phyloP scores from a whole-genome alignment of 2,888 invertebrate species.

The Helicoverpa assulta region DNA sequence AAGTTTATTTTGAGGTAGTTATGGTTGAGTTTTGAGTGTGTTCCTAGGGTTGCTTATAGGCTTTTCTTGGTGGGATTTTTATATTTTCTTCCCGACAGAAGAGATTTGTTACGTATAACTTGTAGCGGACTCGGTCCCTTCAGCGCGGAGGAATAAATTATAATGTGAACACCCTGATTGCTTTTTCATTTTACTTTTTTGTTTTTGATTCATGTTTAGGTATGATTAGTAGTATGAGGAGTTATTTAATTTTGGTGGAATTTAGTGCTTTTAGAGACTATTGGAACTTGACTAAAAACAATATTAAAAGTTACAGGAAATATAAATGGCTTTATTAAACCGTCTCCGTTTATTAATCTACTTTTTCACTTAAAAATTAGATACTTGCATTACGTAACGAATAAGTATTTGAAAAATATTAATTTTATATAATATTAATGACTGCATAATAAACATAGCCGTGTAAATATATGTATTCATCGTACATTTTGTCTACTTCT shows the following conservation, averaged over 20 bases:
- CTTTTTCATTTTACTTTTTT: constrained; percentile 67
- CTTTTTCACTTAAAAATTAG: too few relatives aligned
- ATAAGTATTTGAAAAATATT: too few relatives aligned
- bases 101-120: constrained; percentile 82
- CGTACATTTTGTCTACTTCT: too few relatives aligned
- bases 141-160: constrained; percentile 67
- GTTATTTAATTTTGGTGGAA: neutral
- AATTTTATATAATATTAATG: too few relatives aligned
- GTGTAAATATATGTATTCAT: too few relatives aligned
- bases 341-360: too few relatives aligned
- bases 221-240: neutral
- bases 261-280: too few relatives aligned
- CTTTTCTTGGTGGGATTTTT: constrained; percentile 77
- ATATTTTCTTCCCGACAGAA: constrained; percentile 81
- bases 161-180: constrained; percentile 62
- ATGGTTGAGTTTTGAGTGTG: constrained; percentile 66
- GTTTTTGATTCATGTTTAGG: neutral
- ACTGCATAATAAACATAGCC: too few relatives aligned
- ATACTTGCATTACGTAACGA: too few relatives aligned
- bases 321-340: too few relatives aligned
- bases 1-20: constrained; percentile 26
- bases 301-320: too few relatives aligned
- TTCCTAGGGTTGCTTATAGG: constrained; percentile 67
- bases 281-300: too few relatives aligned
- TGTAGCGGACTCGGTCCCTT: constrained; percentile 74